Base-by-base conservation (phyloP, 2,797 vertebrate species). In the Melanogrammus aeglefinus region DNA sequence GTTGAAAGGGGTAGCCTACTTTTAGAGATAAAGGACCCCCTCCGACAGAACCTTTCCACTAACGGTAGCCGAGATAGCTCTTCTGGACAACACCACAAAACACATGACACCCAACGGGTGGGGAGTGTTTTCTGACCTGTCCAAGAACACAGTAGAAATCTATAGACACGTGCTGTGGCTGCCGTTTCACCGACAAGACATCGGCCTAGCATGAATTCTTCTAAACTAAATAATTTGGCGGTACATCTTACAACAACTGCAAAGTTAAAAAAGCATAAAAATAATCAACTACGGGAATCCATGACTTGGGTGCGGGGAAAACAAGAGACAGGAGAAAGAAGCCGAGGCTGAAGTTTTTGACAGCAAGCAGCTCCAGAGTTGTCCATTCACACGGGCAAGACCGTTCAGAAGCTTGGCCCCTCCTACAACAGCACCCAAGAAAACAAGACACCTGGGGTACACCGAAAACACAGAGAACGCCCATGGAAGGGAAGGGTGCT, bases 1-100 rank as follows among this genome's bases (percentile, higher is more conserved):
- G 86, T 75, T 85, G 78, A 89, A 85, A 87, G 77, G 74, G 77
- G 81, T 80, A 88, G 79, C 63, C 63, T 69, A 69, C 63, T 69
- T 85, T 75, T 69, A 80, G 77, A 84, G 86, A 89, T 85, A 88
- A 87, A 82, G 75, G 79, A 73, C 77, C 78, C 80, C 83, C 72
- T 13, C 72, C 44, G 82, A 85, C 82, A 86, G 84, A 83, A 86
- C 4, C 84, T 84, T 85, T 90, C 86, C 88, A 83, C 81, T 73
- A 75, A 77, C 74, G 80, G 79, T 84, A 78, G 39, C 35, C n/a
- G 81, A 81, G 83, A 84, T 75, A 76, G 78, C 73, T 75, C 89
- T 85, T 81, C 81, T 79, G 80, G 73, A 82, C 75, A 78, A 81
- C 82, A 75, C 74, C 76, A 31, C n/a, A 72, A 8, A 8, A 71